phyloP scores from a whole-genome alignment of 2,113 vertebrate genomes.

The human region GRCh38 chr11:84067501-84068000 shows the following conservation, averaged over 20 bases:
- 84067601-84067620: background rate
- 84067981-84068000: background rate
- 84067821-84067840: background rate
- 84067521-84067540: background rate
- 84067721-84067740: background rate
- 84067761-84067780: background rate
- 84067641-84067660: background rate
- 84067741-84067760: background rate
- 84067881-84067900: background rate
- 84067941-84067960: background rate
- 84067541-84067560: background rate
- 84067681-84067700: background rate
- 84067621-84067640: background rate
- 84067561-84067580: background rate
- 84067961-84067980: background rate
- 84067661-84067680: background rate
- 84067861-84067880: background rate
- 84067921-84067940: background rate
- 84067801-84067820: constrained; percentile 32
- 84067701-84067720: background rate
- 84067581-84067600: background rate
- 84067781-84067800: background rate
- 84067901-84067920: background rate
- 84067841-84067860: background rate
- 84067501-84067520: background rate